Evolutionary conservation across 2,888 invertebrate genomes (phyloP), one percentile per base, ranked within the genome.

Genomic region (Spisula subtruncata): DNA sequence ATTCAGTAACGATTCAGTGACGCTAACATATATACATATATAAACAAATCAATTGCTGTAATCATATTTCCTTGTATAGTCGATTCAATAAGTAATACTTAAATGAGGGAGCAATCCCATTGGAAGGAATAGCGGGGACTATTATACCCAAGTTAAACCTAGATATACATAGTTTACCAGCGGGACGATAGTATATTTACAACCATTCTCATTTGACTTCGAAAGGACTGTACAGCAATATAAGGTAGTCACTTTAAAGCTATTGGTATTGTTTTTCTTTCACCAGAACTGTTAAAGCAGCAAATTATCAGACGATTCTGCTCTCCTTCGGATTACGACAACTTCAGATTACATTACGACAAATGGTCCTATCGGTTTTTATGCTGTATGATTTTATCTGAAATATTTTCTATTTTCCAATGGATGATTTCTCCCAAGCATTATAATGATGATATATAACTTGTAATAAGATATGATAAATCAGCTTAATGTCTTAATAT

Each of bases 11-110:
- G 6, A 41, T 41, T 2, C 4, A 41, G 41, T 41, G 35, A 35
- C 32, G 6, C 25, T 75, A 18, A 75, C 16, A 18, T 75, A 75
- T 41, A 41, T 75, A 75, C 16, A 18, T 75, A 75, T 41, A 41
- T 75, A 75, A 75, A 75, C 35, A 75, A 75, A 75, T 75, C 75
- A 75, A 75, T 75, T 14, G 35, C 35, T 32, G 1, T 75, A 75
- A 75, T 75, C 35, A 75, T 18, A 75, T 32, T 75, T 32, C 41
- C 41, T 41, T 16, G 75, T n/a, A n/a, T n/a, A n/a, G n/a, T n/a
- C n/a, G n/a, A n/a, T n/a, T n/a, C n/a, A n/a, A n/a, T n/a, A n/a
- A n/a, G n/a, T n/a, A n/a, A n/a, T n/a, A n/a, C n/a, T n/a, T n/a
- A n/a, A n/a, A n/a, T n/a, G n/a, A n/a, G n/a, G n/a, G n/a, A n/a